Evolutionary conservation across 2,797 vertebrate genomes (phyloP), one percentile per base, ranked within the genome.

Genomic region (Sylvilagus floridanus): DNA sequence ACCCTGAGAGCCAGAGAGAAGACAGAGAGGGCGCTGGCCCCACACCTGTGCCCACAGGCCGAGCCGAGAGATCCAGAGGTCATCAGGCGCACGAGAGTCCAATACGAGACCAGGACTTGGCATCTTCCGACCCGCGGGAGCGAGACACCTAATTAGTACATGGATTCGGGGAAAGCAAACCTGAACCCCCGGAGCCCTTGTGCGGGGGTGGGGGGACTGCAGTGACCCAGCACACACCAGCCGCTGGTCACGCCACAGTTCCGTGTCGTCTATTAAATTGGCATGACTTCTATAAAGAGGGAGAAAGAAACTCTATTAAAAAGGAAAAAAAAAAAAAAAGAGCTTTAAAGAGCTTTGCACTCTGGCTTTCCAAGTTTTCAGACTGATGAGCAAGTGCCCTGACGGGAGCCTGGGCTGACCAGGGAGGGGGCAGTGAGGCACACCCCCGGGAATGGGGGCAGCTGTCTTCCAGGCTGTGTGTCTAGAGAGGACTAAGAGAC

Each of bases 261-360:
- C 68, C 52, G 35, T 7, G 28, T 52, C 73, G 77, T 37, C 79
- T 37, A 42, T n/a, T n/a, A 35, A 90, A 52, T 62, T 84, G 52
- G 32, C 6, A 0, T 71, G 89, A 84, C n/a, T 54, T 84, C 83
- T 0, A 42, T 0, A 37, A 35, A 60, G 3, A 95, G 63, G 73
- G 52, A 86, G 94, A 88, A 73, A 92, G 52, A 78, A 85, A 88
- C 14, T 71, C 28, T 84, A 21, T n/a, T 90, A 21, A 57, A 57
- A 57, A 57, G 54, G 19, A 57, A 54, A 54, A 57, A 57, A 57
- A 65, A 24, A 86, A 83, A 72, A 68, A 84, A 89, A 94, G 88
- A 90, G n/a, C 35, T 63, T 42, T 35, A 35, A 2, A 35, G 35
- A 35, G 35, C 35, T 35, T 63, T 9, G 72, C 9, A 57, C 28